These are phyloP conservation scores for Megaceryle alcyon DNA, from an alignment of 2,797 vertebrate genomes.

Conservation along the genomic window DNA sequence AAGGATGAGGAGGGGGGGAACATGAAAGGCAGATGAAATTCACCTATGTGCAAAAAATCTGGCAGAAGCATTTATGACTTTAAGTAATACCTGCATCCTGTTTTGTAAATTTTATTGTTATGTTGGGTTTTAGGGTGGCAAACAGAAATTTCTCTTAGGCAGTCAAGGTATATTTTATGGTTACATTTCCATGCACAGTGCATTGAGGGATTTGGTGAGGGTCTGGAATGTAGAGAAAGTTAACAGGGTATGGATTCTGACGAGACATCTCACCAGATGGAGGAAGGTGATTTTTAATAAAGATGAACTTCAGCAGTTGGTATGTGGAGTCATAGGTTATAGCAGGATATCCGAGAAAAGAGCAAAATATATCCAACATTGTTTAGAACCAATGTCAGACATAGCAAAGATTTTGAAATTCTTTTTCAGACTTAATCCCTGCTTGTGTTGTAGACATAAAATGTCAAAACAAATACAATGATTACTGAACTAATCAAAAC, in stretches of 20 bases:
- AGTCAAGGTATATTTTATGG: neutral
- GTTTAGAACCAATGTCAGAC: neutral
- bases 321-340: neutral
- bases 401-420: neutral
- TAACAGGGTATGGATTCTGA: neutral
- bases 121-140: neutral
- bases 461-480: neutral
- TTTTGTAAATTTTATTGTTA: neutral
- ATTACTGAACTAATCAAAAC: neutral
- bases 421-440: neutral
- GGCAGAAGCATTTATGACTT: neutral
- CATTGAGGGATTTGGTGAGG: neutral
- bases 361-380: neutral
- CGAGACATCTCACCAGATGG: neutral
- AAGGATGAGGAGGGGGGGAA: neutral
- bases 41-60: neutral
- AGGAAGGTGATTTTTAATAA: neutral
- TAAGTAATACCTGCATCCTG: neutral
- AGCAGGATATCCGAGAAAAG: neutral
- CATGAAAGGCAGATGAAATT: neutral
- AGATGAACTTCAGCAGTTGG: neutral
- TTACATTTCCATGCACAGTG: accelerated
- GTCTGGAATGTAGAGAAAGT: accelerated
- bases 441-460: neutral
- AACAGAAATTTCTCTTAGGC: neutral